Evolutionary conservation across 2,888 invertebrate genomes (phyloP), one percentile per base, ranked within the genome.

Genomic region (Caenorhabditis becei): DNA sequence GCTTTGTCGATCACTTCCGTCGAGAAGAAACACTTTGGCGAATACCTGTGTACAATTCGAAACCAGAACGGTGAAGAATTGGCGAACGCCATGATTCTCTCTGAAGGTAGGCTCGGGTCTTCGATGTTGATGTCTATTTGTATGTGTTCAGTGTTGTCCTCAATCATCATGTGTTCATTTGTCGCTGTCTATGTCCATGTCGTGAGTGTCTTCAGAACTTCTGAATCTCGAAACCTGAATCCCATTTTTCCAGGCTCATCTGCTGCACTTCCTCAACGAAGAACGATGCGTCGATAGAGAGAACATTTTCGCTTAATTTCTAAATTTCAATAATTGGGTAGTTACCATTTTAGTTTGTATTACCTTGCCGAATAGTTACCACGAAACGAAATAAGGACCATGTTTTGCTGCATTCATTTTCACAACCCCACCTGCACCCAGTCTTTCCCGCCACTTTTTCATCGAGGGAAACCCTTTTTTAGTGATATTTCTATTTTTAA

Each of bases 11-110:
- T 88, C 59, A 77, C 79, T 32, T 81, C 71, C 51, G 83, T 88
- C 24, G 84, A 84, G 53, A 87, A 86, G 61, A 77, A 78, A 56
- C 86, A 86, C 74, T 77, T 84, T 35, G 89, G 89, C 32, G 88
- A 88, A 71, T 89, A 88, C 69, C 82, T 89, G 41, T 86, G 88
- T 83, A 80, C 89, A 14, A 85, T 89, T 61, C 83, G 89, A 24
- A 89, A 89, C 71, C 59, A 72, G 18, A 85, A 84, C 80, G 89
- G 89, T 56, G 89, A 89, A 83, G 88, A 89, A 44, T 78, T 89
- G 70, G 86, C 88, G 54, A 86, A 84, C 35, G 88, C 88, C 44
- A 84, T 82, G 80, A 83, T 89, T 74, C 80, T 88, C 69, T 74
- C 88, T 47, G 88, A 89, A 86, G 89, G 89, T 80, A 28, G 1